phyloP scores from a whole-genome alignment of 2,797 vertebrate species.

The Catharus ustulatus region DNA sequence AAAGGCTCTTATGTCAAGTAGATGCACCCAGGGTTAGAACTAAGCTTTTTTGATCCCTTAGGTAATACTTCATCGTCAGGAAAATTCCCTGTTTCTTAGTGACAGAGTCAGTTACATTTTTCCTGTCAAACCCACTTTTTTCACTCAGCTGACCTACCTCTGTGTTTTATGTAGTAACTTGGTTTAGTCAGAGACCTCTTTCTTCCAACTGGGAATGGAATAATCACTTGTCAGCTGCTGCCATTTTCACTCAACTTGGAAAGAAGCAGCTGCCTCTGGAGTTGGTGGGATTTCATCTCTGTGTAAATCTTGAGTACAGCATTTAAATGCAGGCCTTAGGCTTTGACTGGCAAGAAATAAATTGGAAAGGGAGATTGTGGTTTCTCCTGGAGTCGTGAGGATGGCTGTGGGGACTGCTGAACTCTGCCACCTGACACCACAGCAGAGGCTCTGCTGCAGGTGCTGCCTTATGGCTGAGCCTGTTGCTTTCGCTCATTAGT shows the following conservation, averaged over 20 bases:
- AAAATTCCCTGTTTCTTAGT: rapidly evolving
- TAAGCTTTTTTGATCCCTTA: not conserved
- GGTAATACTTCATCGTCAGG: not conserved
- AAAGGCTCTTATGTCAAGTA: not conserved
- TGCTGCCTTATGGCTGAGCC: not conserved
- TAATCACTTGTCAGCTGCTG: not conserved
- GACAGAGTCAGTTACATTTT: not conserved
- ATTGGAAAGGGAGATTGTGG: not conserved
- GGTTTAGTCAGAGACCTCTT: not conserved
- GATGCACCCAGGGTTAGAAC: not conserved
- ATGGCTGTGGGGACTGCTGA: not conserved
- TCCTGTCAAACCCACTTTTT: not conserved
- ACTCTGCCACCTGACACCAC: not conserved
- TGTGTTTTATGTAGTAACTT: not conserved
- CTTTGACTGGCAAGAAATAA: conserved; percentile 11
- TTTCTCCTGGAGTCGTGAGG: not conserved
- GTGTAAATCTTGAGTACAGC: not conserved
- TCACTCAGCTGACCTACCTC: not conserved
- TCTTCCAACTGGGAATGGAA: not conserved
- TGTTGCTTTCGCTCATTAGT: not conserved
- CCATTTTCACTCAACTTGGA: not conserved
- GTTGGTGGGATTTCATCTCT: not conserved
- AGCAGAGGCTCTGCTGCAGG: not conserved
- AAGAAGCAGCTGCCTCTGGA: not conserved
- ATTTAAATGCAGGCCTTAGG: not conserved